phyloP scores from a whole-genome alignment of 2,113 vertebrate species.

The Prolemur simus region DNA sequence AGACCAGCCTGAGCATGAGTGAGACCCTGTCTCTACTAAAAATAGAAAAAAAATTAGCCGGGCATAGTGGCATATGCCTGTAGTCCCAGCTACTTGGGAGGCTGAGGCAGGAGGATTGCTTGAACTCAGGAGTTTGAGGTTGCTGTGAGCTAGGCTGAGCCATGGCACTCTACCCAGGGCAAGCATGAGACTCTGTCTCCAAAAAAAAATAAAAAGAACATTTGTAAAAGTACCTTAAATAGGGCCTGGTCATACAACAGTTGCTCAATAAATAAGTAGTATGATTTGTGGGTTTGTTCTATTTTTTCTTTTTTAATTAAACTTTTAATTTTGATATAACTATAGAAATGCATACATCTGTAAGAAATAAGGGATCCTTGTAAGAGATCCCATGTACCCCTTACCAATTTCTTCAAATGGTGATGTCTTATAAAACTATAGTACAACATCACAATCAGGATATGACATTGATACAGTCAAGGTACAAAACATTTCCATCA shows the following conservation, averaged over 20 bases:
- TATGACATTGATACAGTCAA: neutral
- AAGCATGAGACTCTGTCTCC: no score
- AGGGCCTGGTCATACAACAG: neutral
- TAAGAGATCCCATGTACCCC: neutral
- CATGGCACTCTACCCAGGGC: no score
- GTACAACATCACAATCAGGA: neutral
- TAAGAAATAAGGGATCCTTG: conserved; percentile 3
- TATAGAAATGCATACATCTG: conserved; percentile 5
- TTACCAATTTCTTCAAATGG: neutral
- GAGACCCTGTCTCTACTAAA: no score
- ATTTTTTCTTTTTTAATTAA: neutral
- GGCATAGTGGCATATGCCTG: no score
- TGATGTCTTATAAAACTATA: neutral
- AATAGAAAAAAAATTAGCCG: no score
- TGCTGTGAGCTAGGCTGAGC: no score
- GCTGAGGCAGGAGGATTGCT: no score
- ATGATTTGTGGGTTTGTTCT: neutral
- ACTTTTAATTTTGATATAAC: conserved; percentile 17
- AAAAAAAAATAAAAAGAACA: neutral
- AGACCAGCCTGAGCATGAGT: no score
- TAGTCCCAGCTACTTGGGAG: no score
- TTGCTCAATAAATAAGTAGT: neutral
- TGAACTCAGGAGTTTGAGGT: no score
- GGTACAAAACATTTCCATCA: neutral
- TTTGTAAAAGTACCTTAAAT: conserved; percentile 30